phyloP scores from a whole-genome alignment of 2,888 invertebrate species.

The Drosophila quasianomalipes region DNA sequence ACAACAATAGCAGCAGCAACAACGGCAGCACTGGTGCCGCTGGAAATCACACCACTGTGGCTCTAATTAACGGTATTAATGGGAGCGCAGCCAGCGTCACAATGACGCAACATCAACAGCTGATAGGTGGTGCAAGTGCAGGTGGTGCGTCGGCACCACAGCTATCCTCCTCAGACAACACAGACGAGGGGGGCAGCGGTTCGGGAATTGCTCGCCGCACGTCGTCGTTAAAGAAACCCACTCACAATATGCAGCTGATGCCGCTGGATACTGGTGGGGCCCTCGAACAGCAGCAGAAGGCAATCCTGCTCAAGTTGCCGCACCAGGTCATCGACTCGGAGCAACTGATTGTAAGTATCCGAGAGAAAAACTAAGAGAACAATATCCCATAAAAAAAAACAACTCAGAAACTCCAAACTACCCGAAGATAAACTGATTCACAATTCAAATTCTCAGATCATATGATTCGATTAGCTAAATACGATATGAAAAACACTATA shows the following conservation, averaged over 20 bases:
- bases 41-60: conserved; percentile 34
- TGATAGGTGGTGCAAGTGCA: conserved; percentile 27
- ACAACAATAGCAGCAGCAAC: conserved; percentile 49
- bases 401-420: conserved; percentile 19
- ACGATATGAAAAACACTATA: neutral
- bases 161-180: conserved; percentile 85
- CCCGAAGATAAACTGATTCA: conserved; percentile 29
- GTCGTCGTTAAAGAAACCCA: conserved; percentile 81
- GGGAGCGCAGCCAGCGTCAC: conserved; percentile 40
- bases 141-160: conserved; percentile 10
- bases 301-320: conserved; percentile 84
- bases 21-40: conserved; percentile 13
- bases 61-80: conserved; percentile 47
- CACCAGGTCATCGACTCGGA: conserved; percentile 83
- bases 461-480: conserved; percentile 1
- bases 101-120: conserved; percentile 27
- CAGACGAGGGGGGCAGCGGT: conserved; percentile 67
- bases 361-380: neutral
- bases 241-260: conserved; percentile 56
- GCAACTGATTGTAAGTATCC: conserved; percentile 84
- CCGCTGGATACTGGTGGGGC: conserved; percentile 49
- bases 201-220: conserved; percentile 48
- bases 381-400: neutral
- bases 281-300: conserved; percentile 82
- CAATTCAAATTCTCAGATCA: conserved; percentile 13